Evolutionary conservation across 2,113 vertebrate genomes (phyloP).

Genomic region (Ictalurus furcatus): DNA sequence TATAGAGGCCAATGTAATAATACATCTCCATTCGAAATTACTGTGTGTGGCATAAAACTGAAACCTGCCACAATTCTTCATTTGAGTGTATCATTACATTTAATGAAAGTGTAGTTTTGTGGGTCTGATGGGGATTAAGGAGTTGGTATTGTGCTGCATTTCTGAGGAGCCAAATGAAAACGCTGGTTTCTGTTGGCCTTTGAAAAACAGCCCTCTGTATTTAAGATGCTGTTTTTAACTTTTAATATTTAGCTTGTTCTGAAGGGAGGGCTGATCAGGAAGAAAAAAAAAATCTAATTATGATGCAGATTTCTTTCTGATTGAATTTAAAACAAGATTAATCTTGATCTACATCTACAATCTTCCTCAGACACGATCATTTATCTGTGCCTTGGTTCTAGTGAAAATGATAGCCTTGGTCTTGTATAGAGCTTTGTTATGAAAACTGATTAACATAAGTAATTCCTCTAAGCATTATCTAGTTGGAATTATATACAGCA

Average conservation of each 20-base stretch:
- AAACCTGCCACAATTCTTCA: constrained; percentile 54
- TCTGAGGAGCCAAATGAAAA: constrained; percentile 57
- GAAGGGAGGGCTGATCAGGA: constrained; percentile 58
- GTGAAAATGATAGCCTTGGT: neutral
- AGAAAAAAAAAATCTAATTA: constrained; percentile 61
- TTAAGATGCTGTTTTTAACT: constrained; percentile 68
- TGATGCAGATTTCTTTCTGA: constrained; percentile 52
- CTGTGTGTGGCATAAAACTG: constrained; percentile 22
- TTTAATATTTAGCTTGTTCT: constrained; percentile 70
- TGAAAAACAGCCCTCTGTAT: constrained; percentile 65
- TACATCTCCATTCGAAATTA: neutral
- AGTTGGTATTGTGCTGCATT: constrained; percentile 56
- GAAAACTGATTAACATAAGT: neutral
- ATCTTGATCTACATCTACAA: constrained; percentile 62
- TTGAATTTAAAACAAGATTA: constrained; percentile 54
- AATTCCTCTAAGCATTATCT: neutral
- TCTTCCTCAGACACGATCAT: neutral
- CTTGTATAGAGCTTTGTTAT: neutral
- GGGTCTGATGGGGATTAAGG: constrained; percentile 65
- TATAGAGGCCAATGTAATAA: constrained; percentile 9
- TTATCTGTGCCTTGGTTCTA: neutral
- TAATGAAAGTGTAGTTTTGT: constrained; percentile 58
- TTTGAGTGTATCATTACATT: constrained; percentile 68
- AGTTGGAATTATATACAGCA: neutral
- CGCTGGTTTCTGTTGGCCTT: constrained; percentile 60